Evolutionary conservation across 1,140 invertebrate species (phyloP).

Genomic region (Oryzaephilus surinamensis): DNA sequence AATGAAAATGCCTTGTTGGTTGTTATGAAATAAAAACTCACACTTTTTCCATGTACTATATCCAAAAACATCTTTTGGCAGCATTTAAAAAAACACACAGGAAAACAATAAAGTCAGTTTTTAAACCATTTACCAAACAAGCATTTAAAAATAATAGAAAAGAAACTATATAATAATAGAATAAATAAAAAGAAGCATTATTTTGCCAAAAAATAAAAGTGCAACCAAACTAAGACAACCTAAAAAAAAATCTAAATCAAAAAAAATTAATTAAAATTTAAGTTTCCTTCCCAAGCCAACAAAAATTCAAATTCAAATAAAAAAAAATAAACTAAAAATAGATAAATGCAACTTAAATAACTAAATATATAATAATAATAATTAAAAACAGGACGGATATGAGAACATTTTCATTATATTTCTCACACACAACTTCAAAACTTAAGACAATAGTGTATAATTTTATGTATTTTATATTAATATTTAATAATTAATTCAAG

Average conservation of each 20-base stretch:
- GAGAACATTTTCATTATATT: too few relatives aligned
- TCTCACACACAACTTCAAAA: too few relatives aligned
- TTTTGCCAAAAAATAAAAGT: conserved; percentile 13
- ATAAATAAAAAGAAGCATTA: conserved; percentile 1
- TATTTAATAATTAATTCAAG: too few relatives aligned
- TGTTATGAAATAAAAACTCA: conserved; percentile 20
- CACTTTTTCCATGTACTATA: conserved; percentile 28
- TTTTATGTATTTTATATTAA: too few relatives aligned
- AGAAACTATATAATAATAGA: conserved; percentile 1
- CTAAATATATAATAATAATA: not conserved
- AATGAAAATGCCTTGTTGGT: conserved; percentile 6
- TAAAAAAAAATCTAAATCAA: conserved; percentile 15
- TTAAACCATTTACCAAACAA: conserved; percentile 13
- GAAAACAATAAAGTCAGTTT: not conserved
- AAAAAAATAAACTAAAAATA: conserved; percentile 12
- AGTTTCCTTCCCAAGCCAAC: conserved; percentile 17
- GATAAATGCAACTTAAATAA: conserved; percentile 7
- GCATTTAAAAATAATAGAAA: conserved; percentile 5
- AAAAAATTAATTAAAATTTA: conserved; percentile 15
- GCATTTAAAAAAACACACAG: conserved; percentile 2
- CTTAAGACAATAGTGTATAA: too few relatives aligned
- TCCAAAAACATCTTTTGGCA: conserved; percentile 24
- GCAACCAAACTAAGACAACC: conserved; percentile 24
- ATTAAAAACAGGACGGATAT: too few relatives aligned
- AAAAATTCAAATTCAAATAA: conserved; percentile 13